These are phyloP conservation scores for Luidia sarsii DNA, from an alignment of 53 echinoderm and acorn worm species.

Conservation along the genomic window DNA sequence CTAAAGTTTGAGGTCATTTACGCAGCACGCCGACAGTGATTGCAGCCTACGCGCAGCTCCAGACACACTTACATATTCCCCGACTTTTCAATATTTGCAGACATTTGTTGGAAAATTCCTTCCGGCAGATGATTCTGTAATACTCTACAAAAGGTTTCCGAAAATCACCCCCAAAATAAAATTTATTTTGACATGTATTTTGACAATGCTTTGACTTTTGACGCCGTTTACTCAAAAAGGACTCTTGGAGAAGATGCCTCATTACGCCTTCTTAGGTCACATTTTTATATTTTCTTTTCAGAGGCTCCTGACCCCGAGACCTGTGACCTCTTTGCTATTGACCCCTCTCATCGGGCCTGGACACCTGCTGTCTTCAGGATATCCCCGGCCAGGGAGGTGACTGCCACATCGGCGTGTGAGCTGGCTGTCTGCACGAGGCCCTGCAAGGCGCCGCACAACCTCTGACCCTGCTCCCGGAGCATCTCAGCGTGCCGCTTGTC, in stretches of 20 bases:
- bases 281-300: too few species aligned
- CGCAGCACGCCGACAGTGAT: too few species aligned
- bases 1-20: too few species aligned
- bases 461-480: constrained; percentile 61
- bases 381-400: constrained; percentile 86
- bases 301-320: not conserved
- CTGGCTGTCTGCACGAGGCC: constrained; percentile 80
- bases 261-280: too few species aligned
- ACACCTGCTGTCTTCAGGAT: constrained; percentile 52
- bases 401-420: constrained; percentile 87
- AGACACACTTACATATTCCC: too few species aligned
- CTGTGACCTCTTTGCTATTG: not conserved
- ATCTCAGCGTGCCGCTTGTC: constrained; percentile 77
- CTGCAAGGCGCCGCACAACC: constrained; percentile 60
- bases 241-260: too few species aligned
- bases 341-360: not conserved
- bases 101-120: too few species aligned
- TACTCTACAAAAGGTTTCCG: not conserved
- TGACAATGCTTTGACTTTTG: too few species aligned
- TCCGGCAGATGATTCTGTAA: not conserved
- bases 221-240: too few species aligned
- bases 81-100: too few species aligned
- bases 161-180: not conserved
- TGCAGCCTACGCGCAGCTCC: too few species aligned
- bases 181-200: too few species aligned